Evolutionary conservation across 1,140 invertebrate genomes (phyloP).

Genomic region (Diorhabda elongata): DNA sequence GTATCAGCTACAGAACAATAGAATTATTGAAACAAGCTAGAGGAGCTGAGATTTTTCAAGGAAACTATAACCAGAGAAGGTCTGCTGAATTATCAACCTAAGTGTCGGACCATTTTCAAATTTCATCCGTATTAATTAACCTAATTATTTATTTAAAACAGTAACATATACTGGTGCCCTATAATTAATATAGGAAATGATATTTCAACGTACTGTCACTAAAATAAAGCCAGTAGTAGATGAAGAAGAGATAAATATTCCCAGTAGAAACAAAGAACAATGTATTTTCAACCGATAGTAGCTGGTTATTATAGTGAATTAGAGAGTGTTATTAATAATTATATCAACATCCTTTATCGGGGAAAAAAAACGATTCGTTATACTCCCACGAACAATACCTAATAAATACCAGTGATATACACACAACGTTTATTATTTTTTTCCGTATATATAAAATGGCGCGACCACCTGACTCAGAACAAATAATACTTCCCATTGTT

Average conservation of each 20-base stretch:
- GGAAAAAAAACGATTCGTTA: conserved; percentile 28
- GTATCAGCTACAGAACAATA: too few species aligned
- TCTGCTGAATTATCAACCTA: too few species aligned
- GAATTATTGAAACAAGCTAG: too few species aligned
- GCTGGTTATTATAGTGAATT: background rate
- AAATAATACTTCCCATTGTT: conserved; percentile 39
- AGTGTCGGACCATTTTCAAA: too few species aligned
- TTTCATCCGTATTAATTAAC: too few species aligned
- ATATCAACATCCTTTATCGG: conserved; percentile 29
- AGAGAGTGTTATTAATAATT: conserved; percentile 18
- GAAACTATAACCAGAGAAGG: too few species aligned
- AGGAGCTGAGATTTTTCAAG: too few species aligned
- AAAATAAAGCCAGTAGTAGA: conserved; percentile 1
- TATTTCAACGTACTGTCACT: background rate
- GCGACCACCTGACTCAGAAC: conserved; percentile 39
- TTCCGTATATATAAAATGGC: conserved; percentile 33
- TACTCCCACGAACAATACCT: conserved; percentile 31
- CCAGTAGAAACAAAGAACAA: conserved; percentile 1
- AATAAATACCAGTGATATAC: conserved; percentile 36
- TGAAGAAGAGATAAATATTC: conserved; percentile 1
- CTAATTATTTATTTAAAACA: too few species aligned
- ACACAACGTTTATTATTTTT: conserved; percentile 23
- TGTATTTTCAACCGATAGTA: background rate
- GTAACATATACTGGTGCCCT: too few species aligned
- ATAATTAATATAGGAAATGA: background rate